phyloP scores from a whole-genome alignment of 23 tunicate genomes.

The Clavelina lepadiformis region DNA sequence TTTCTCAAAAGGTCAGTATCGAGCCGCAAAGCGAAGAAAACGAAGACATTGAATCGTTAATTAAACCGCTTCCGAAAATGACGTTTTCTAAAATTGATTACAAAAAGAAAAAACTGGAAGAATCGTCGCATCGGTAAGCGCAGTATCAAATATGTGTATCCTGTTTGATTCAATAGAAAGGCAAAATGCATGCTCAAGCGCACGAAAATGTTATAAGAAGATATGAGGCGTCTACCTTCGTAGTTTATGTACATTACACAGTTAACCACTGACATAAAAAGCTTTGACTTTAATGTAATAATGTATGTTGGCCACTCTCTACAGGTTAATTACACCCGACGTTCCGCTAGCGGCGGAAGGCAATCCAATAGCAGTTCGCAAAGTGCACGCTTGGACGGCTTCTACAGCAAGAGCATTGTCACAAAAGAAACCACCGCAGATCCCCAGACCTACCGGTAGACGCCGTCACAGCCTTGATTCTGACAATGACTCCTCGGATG shows the following conservation, averaged over 20 bases:
- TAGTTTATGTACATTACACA: too few relatives aligned
- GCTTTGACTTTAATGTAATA: too few relatives aligned
- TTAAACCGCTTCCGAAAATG: slow-evolving; percentile 35
- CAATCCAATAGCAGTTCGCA: slow-evolving; percentile 28
- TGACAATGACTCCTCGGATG: slow-evolving; percentile 35
- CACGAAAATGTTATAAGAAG: too few relatives aligned
- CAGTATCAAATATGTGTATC: too few relatives aligned
- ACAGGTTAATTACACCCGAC: slow-evolving; percentile 22
- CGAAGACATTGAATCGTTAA: slow-evolving; percentile 9
- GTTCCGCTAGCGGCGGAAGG: slow-evolving; percentile 29
- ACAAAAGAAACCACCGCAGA: slow-evolving; percentile 39
- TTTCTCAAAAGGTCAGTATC: slow-evolving; percentile 11
- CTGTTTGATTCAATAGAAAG: too few relatives aligned
- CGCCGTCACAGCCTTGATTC: slow-evolving; percentile 51
- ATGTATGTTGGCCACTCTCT: too few relatives aligned
- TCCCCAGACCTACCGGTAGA: slow-evolving; percentile 48
- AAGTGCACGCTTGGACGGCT: slow-evolving; percentile 37
- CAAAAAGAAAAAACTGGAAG: slow-evolving; percentile 36
- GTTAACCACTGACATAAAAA: too few relatives aligned
- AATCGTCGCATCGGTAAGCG: slow-evolving; percentile 35
- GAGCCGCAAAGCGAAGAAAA: slow-evolving; percentile 16
- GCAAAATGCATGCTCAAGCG: too few relatives aligned
- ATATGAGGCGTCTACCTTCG: too few relatives aligned
- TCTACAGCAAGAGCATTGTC: slow-evolving; percentile 23
- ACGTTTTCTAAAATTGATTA: slow-evolving; percentile 28